A percentile compares a stretch with the other conserved stretches of the same genome.
Conservation (phyloP, 1,140 invertebrate genomes). For the Propsilocerus akamusi region DNA sequence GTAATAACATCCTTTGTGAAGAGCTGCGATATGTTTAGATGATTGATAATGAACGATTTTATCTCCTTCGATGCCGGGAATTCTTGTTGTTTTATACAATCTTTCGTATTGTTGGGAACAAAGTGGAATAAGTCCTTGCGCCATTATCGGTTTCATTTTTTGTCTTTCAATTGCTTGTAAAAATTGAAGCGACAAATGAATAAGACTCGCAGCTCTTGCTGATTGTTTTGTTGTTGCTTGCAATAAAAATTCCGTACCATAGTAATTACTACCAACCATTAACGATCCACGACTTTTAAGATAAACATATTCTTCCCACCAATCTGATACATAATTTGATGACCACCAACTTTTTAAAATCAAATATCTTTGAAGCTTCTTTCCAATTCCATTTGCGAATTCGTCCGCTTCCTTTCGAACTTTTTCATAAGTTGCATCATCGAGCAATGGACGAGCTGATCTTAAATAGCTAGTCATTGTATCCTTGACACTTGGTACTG, state of each 20-base stretch:
- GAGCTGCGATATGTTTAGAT: constrained; percentile 84
- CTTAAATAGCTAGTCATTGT: not conserved
- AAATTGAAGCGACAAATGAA: constrained; percentile 64
- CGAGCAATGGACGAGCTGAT: not conserved
- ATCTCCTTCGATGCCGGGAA: constrained; percentile 86
- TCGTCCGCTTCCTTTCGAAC: not conserved
- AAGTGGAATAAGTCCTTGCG: constrained; percentile 85
- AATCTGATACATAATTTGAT: constrained; percentile 83
- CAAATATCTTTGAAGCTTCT: not conserved
- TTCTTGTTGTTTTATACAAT: constrained; percentile 87
- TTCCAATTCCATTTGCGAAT: not conserved
- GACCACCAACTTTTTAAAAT: constrained; percentile 31
- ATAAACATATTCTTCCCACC: constrained; percentile 98
- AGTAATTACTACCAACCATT: constrained; percentile 95
- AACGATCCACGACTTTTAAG: constrained; percentile 72
- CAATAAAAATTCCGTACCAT: constrained; percentile 75
- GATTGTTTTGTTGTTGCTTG: constrained; percentile 59
- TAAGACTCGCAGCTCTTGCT: constrained; percentile 70
- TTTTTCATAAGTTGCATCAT: not conserved
- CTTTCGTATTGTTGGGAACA: constrained; percentile 98
- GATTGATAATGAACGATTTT: constrained; percentile 74
- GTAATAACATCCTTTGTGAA: constrained; percentile 83
- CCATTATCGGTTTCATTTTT: constrained; percentile 73
- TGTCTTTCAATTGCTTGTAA: constrained; percentile 72
- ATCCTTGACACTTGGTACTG: not conserved